phyloP scores from a whole-genome alignment of 2,113 vertebrate species.

The Pomatostomus ruficeps region DNA sequence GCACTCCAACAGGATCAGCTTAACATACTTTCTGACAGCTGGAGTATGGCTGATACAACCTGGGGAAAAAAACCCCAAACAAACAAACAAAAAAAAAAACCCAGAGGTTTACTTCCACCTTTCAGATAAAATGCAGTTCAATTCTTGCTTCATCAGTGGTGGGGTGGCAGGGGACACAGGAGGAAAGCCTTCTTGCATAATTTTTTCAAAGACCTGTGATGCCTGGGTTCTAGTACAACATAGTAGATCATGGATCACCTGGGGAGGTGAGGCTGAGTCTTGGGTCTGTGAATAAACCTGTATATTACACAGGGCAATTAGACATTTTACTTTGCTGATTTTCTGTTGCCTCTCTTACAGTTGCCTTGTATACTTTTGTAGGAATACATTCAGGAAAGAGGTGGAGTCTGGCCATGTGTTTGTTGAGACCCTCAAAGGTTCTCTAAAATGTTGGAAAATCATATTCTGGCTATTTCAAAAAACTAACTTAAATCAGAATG shows the following conservation, averaged over 20 bases:
- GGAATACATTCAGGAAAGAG: not conserved
- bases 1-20: not conserved
- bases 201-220: not conserved
- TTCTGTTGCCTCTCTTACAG: not conserved
- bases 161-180: fast-evolving
- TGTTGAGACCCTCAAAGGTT: not conserved
- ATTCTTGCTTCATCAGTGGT: not conserved
- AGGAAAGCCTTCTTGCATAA: not conserved
- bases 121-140: not conserved
- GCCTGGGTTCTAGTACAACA: not conserved
- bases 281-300: not conserved
- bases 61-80: not conserved
- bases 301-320: fast-evolving
- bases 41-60: not conserved
- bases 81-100: not conserved
- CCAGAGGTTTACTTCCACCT: not conserved
- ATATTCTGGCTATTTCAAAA: not conserved
- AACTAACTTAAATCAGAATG: not conserved
- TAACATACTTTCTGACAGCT: not conserved
- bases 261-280: not conserved
- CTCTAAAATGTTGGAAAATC: not conserved
- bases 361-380: not conserved
- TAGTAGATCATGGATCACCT: not conserved
- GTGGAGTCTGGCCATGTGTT: not conserved
- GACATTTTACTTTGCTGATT: not conserved